phyloP scores from a whole-genome alignment of 1,140 invertebrate genomes.

The Nephila pilipes region DNA sequence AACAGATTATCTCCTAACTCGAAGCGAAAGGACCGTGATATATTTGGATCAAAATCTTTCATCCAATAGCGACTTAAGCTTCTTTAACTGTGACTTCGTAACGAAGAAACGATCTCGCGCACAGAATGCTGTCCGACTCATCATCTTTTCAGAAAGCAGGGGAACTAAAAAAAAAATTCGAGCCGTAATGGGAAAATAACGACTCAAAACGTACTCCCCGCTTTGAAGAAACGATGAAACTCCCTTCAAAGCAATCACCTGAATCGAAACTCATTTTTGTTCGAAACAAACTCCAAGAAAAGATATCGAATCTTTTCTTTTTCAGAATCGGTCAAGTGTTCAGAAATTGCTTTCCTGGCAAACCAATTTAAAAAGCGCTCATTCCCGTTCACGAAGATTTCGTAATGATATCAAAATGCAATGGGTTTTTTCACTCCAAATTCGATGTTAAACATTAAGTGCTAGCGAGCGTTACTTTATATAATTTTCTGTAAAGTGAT shows the following conservation, averaged over 20 bases:
- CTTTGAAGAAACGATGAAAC: constrained; percentile 7
- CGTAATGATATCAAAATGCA: neutral
- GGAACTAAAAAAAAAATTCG: neutral
- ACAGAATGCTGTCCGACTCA: neutral
- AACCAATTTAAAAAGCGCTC: neutral
- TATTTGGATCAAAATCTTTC: neutral
- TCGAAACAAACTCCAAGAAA: neutral
- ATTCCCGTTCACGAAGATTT: neutral
- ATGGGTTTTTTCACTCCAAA: neutral
- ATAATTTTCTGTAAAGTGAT: neutral
- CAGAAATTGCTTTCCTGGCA: constrained; percentile 7
- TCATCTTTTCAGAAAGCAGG: neutral
- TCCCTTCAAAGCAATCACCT: constrained; percentile 31
- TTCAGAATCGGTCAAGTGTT: neutral
- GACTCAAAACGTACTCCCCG: neutral
- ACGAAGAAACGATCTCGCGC: neutral
- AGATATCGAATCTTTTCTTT: neutral
- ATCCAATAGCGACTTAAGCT: neutral
- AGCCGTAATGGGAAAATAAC: constrained; percentile 42
- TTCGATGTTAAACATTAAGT: neutral
- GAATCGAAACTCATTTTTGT: constrained; percentile 51
- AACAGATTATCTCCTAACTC: no score
- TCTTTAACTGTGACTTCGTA: constrained; percentile 9
- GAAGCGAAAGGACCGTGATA: neutral
- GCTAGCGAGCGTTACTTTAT: neutral